Base-by-base conservation (phyloP, 2,888 invertebrate genomes). In the Diplolepis rosae region DNA sequence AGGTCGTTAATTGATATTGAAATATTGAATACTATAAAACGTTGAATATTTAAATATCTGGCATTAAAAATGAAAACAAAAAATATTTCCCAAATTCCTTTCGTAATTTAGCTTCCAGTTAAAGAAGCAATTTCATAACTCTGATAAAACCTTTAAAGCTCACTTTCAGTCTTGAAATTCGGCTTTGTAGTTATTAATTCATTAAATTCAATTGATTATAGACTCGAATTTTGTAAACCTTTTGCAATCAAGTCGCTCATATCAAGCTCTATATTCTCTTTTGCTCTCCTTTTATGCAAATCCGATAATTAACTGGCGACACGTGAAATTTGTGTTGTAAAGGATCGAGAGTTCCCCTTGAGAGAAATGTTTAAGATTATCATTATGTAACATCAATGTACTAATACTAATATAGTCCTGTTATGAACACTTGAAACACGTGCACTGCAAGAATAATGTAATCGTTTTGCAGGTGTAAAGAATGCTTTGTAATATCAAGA, bases 391-490 rank as follows among this genome's bases (percentile, higher is more conserved):
- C 2, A 45, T 45, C 5, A 45, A 45, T 13, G 13, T n/a, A n/a
- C n/a, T 15, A 18, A 45, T 22, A 45, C 18, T 18, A 18, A 45
- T 45, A 7, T 18, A 45, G 18, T 18, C 18, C 9, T 45, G 18
- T 45, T 45, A 45, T 9, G 18, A 45, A 2, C 18, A 7, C 18
- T 45, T 45, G 32, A 22, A 56, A 15, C 56, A 56, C 56, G 54
- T 54, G 54, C 54, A 54, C 2, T 11, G 15, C 9, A 30, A 13
- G 15, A n/a, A 45, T 45, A 45, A 45, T 45, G 1, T 45, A 18
- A 15, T 45, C 18, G 30, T 54, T 18, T 30, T 9, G 18, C 54
- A 54, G 54, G 54, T 54, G 54, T 54, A 54, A 30, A 54, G 54
- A 4, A 15, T 15, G 28, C 28, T 54, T 54, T 30, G 54, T 30